Evolutionary conservation across 2,113 vertebrate genomes (phyloP), one percentile per base, ranked within the genome.

Genomic region (Corythoichthys intestinalis): DNA sequence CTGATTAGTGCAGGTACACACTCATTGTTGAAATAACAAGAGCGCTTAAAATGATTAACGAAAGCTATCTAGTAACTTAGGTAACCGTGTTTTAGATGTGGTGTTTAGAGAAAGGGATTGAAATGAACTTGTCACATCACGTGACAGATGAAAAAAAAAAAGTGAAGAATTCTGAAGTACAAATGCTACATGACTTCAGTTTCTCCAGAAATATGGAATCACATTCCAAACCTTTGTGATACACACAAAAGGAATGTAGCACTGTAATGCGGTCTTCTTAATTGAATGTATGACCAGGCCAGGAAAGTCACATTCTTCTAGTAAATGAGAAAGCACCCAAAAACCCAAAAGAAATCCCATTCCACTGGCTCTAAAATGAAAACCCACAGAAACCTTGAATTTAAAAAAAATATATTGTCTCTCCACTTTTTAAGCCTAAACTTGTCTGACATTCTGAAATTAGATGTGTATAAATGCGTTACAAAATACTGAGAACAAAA

Each of bases 1-100:
- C 88, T 89, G 62, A 87, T 87, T 34, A 85, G 70, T 72, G 76
- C 88, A 93, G 94, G 94, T 95, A 93, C 65, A 52, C n/a, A 34
- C 20, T 37, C 60, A 69, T 34, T 59, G 67, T 62, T 68, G 28
- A 39, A 47, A 12, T 60, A 53, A 13, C 14, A 60, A 46, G 46
- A 48, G 6, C 62, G 66, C 17, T 60, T 38, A n/a, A 48, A 48
- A 48, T 48, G 47, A 48, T 48, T 48, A 13, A 44, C 9, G 41
- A 44, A 44, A 44, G 41, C 41, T 44, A 44, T 7, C 41, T 44
- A 44, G 41, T 44, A 44, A 44, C 41, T 44, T 44, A 44, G 9
- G 41, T 44, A 44, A 44, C 6, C 41, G 41, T 44, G 41, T 1
- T 8, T 44, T 44, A 44, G 41, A 5, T 7, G 41, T 44, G 41